A percentile compares a stretch with the other conserved stretches of the same genome.
phyloP scores from a whole-genome alignment of 2,888 invertebrate genomes.

The Patella caerulea region DNA sequence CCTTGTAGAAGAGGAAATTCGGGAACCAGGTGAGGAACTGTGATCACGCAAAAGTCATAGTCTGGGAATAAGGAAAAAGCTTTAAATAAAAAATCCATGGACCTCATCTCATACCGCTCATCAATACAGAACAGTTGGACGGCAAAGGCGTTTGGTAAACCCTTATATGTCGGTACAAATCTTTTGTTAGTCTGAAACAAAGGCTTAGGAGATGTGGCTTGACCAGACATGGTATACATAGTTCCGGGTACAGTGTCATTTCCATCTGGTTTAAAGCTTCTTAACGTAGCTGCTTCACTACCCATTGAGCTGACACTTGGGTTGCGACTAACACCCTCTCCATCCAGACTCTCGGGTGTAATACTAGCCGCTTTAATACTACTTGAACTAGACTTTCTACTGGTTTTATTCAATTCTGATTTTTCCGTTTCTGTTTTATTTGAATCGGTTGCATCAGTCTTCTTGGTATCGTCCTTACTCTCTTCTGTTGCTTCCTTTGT shows the following conservation, averaged over 20 bases:
- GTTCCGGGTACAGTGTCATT: too few species aligned
- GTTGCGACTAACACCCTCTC: too few species aligned
- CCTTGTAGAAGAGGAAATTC: conserved; percentile 71
- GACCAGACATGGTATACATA: too few species aligned
- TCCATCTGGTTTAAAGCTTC: too few species aligned
- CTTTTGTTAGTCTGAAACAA: conserved; percentile 34
- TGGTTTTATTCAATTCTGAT: background rate
- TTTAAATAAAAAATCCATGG: conserved; percentile 68
- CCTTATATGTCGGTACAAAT: conserved; percentile 67
- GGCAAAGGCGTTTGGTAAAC: conserved; percentile 65
- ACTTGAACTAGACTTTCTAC: background rate
- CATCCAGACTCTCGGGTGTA: too few species aligned
- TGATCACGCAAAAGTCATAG: conserved; percentile 67
- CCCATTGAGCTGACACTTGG: too few species aligned
- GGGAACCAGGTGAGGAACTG: conserved; percentile 71
- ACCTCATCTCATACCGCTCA: conserved; percentile 71
- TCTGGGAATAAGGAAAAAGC: conserved; percentile 69
- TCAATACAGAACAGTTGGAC: conserved; percentile 72
- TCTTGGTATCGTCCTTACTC: background rate
- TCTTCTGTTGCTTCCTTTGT: background rate
- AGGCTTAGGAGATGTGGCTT: background rate
- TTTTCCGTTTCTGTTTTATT: background rate
- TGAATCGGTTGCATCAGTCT: too few species aligned
- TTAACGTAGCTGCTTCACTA: too few species aligned
- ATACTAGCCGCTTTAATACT: too few species aligned